Evolutionary conservation across 1,140 invertebrate species (phyloP), one percentile per base, ranked within the genome.

Genomic region (Drosophila erecta): DNA sequence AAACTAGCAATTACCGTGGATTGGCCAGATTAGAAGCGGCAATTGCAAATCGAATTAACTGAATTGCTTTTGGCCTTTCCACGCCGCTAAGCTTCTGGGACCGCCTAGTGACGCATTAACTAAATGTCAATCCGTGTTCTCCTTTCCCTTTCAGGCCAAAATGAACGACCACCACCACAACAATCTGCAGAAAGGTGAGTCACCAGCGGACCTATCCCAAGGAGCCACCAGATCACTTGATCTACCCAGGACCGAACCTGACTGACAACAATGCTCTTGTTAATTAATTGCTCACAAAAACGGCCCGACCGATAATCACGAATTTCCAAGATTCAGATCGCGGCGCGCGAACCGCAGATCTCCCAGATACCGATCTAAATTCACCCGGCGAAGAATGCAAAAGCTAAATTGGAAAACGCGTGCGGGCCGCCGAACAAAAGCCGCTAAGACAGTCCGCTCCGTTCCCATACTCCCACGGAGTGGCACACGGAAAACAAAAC

Each of bases 121-220:
- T 14, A 64, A 64, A 67, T 66, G 27, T n/a, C 58, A 40, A 4
- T 27, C 40, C 14, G 2, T 44, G 33, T 49, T 30, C 10, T 56
- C 33, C 30, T 75, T 30, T 84, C 44, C 54, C 27, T 77, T 94
- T 92, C 92, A 94, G 94, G 94, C 94, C 54, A 94, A 94, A 90
- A 94, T 94, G 94, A 94, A 93, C 60, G 94, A 94, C 73, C 93
- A 92, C 67, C 91, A 87, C 37, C 83, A 92, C 58, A 90, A 81
- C 43, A 92, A 92, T 72, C 73, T 92, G 51, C 92, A 92, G 76
- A 92, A 92, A 91, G 90, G 92, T 92, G 72, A 91, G 75, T 83
- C 61, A 64, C n/a, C 35, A 43, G 27, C 27, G 43, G 27, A 56
- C 22, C 33, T 55, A 67, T 40, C 55, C 56, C 70, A 57, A 70